phyloP scores from a whole-genome alignment of 35 echinoderm and acorn worm genomes.

The Chiridota heheva region DNA sequence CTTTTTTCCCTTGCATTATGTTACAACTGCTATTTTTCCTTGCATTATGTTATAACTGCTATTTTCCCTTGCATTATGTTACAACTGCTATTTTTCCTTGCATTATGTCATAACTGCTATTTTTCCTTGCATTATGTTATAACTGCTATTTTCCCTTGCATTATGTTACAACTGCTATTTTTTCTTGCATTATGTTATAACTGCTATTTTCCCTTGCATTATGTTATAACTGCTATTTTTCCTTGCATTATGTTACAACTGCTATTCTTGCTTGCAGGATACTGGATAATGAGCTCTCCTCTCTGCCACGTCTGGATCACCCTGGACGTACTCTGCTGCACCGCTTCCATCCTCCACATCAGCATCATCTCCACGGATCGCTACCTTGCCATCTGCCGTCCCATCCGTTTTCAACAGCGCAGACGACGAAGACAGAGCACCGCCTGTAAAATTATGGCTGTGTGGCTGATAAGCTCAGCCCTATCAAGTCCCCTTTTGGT shows the following conservation, averaged over 20 bases:
- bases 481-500: constrained; percentile 74
- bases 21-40: too few species aligned
- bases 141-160: too few species aligned
- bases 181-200: too few species aligned
- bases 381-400: constrained; percentile 73
- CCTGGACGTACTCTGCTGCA: constrained; percentile 83
- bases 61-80: too few species aligned
- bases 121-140: too few species aligned
- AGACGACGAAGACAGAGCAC: constrained; percentile 26
- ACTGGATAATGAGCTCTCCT: constrained; percentile 51
- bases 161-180: too few species aligned
- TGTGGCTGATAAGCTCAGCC: constrained; percentile 59
- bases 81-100: too few species aligned
- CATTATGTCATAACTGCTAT: too few species aligned
- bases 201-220: too few species aligned
- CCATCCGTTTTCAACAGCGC: constrained; percentile 36
- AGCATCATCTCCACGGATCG: constrained; percentile 76
- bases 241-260: not conserved
- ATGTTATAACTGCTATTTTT: not conserved
- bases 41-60: too few species aligned
- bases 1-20: too few species aligned
- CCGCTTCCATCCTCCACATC: constrained; percentile 86
- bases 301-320: constrained; percentile 73
- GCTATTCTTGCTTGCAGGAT: constrained; percentile 44
- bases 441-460: constrained; percentile 55